phyloP scores from a whole-genome alignment of 1,140 invertebrate genomes.

The Drosophila ogumai region DNA sequence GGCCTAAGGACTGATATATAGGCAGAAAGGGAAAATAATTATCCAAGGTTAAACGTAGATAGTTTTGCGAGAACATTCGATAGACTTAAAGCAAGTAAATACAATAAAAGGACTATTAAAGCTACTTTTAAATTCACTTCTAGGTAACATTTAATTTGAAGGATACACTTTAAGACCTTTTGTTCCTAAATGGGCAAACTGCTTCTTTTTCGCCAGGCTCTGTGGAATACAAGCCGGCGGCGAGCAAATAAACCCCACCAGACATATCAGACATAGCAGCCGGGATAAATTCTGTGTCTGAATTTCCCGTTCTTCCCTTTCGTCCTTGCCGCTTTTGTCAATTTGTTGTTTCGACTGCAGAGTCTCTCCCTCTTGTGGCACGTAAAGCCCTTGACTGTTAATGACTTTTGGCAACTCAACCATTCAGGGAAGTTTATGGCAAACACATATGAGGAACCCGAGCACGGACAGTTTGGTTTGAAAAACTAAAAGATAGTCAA shows the following conservation, averaged over 20 bases:
- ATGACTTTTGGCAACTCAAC: constrained; percentile 47
- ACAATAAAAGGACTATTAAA: background rate
- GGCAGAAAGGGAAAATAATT: background rate
- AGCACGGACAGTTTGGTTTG: background rate
- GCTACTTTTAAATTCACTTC: too few relatives aligned
- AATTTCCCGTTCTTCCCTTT: constrained; percentile 11
- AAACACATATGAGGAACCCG: background rate
- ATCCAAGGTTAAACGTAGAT: background rate
- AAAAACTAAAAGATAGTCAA: background rate
- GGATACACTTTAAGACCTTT: background rate
- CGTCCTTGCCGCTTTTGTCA: constrained; percentile 29
- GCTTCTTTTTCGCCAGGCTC: background rate
- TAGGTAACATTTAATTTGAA: background rate
- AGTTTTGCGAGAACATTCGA: background rate
- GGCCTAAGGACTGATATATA: constrained; percentile 1
- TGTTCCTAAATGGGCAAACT: too few relatives aligned
- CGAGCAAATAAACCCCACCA: constrained; percentile 17
- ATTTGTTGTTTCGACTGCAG: constrained; percentile 31
- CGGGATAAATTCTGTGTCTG: constrained; percentile 18
- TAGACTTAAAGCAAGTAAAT: background rate
- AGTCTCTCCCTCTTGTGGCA: constrained; percentile 10
- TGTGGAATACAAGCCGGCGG: background rate
- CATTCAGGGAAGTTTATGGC: constrained; percentile 36
- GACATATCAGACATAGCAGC: constrained; percentile 23
- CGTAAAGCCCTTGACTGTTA: constrained; percentile 38